Evolutionary conservation across 2,797 vertebrate species (phyloP).

Genomic region (Acanthornis magna): DNA sequence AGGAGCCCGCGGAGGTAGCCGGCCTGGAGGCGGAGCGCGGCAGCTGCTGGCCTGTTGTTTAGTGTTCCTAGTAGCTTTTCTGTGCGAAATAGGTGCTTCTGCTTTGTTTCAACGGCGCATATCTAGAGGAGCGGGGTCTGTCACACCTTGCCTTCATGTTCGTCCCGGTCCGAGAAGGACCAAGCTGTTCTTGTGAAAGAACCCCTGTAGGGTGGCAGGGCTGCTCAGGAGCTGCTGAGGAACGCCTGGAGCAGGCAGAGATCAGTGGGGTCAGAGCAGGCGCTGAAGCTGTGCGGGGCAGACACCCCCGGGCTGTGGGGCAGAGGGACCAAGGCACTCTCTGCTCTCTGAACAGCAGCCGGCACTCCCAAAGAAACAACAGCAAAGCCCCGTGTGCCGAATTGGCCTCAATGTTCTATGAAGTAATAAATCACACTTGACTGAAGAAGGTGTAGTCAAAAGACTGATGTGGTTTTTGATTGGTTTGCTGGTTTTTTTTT

Average conservation of each 20-base stretch:
- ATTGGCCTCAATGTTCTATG: accelerated
- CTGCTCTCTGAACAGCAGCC: accelerated
- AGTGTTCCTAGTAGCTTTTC: accelerated
- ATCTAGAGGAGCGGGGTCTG: no score
- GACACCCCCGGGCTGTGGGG: background rate
- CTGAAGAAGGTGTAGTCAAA: background rate
- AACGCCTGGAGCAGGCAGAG: accelerated
- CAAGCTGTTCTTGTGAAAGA: background rate
- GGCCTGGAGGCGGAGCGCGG: accelerated
- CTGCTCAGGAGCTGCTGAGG: background rate
- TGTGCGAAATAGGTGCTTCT: accelerated
- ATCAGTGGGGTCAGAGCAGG: background rate
- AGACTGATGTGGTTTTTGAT: background rate
- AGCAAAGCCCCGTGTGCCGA: background rate
- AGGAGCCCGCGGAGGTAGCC: constrained; percentile 67
- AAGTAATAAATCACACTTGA: background rate
- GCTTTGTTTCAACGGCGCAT: accelerated
- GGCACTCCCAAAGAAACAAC: background rate
- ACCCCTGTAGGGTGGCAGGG: accelerated
- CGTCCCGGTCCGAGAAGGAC: background rate
- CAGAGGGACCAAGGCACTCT: accelerated
- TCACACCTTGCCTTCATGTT: accelerated
- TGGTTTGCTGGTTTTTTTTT: accelerated
- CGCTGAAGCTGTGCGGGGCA: background rate
- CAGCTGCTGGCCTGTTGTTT: accelerated